Base-by-base conservation (phyloP, 2,113 vertebrate species). In the Phasianus colchicus region DNA sequence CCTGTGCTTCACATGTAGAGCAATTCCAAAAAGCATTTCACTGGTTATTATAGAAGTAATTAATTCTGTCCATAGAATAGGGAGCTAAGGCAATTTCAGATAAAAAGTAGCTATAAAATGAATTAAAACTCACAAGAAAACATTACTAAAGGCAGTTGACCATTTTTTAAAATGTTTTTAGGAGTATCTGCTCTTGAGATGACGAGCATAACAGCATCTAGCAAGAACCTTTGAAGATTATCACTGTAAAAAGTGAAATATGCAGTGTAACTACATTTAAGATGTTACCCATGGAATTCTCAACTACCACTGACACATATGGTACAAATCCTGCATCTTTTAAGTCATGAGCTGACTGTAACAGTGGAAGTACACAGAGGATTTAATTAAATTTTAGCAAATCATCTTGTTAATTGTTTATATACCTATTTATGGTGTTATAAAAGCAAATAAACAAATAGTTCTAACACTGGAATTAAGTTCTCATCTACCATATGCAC, bases 31-130 rank as follows among this genome's bases (percentile, higher is more conserved):
- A 70, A 27, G 45, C 89, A 40, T 86, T 80, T 75, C 29, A 66
- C 67, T 85, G 32, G 74, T 83, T 92, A 87, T 67, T 48, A 69
- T 4, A 83, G 88, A 66, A 88, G 70, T 73, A 90, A 97, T 95
- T 91, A 93, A 87, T 74, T 66, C 64, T 78, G 73, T 38, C 75
- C 79, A 2, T 3, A 34, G 80, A 61, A 78, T 4, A 83, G 58
- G 63, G 34, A 88, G 61, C 20, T 57, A n/a, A 85, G 78, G 17
- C 94, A 89, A 95, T 90, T 87, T 64, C 58, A 75, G 27, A 57
- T 32, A 22, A 86, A 78, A 92, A 91, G 63, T 25, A 29, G 27
- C 61, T 47, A 34, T 13, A 55, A 78, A 82, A 43, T 54, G 38
- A 52, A 65, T 66, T 83, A 42, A 94, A 95, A 85, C 21, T 78